These are phyloP conservation scores for Drosophila monieri DNA, from an alignment of 2,888 invertebrate genomes.

Conservation along the genomic window DNA sequence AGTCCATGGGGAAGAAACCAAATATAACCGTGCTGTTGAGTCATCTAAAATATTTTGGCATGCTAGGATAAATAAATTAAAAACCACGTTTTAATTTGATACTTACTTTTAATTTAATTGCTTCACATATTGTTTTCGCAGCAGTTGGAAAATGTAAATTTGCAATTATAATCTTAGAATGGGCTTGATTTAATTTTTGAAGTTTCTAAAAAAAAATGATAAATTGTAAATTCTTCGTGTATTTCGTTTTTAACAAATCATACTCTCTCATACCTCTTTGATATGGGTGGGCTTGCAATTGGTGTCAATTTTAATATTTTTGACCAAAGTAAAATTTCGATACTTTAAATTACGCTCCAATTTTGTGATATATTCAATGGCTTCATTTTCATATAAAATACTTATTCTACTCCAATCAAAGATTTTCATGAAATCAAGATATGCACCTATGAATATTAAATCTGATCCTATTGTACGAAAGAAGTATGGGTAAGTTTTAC, in stretches of 20 bases:
- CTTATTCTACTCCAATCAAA: slow-evolving; percentile 90
- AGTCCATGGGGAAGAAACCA: slow-evolving; percentile 94
- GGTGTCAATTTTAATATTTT: slow-evolving; percentile 89
- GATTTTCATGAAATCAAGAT: slow-evolving; percentile 86
- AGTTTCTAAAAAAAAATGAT: slow-evolving; percentile 85
- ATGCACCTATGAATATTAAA: slow-evolving; percentile 84
- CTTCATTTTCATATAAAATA: slow-evolving; percentile 91
- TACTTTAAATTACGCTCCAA: slow-evolving; percentile 88
- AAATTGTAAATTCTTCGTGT: neutral
- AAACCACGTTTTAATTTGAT: neutral
- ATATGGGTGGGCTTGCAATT: slow-evolving; percentile 59
- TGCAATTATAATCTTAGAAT: slow-evolving; percentile 91
- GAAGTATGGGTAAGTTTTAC: slow-evolving; percentile 90
- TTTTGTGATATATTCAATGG: slow-evolving; percentile 90
- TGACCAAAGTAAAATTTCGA: slow-evolving; percentile 87
- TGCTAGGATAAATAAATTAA: neutral
- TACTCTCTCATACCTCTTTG: slow-evolving; percentile 40
- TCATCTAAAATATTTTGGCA: slow-evolving; percentile 86
- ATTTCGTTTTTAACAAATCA: neutral
- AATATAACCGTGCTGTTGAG: slow-evolving; percentile 89
- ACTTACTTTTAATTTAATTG: slow-evolving; percentile 83
- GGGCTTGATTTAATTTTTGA: slow-evolving; percentile 87
- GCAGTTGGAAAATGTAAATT: slow-evolving; percentile 90
- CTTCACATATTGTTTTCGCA: slow-evolving; percentile 92
- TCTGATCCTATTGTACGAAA: slow-evolving; percentile 92